Percentiles rank a stretch among this genome's conserved stretches.
These are phyloP conservation scores for western clawed frog (Xenopus tropicalis) DNA, from an alignment of 2,113 vertebrate species.

Conservation along the genomic window DNA sequence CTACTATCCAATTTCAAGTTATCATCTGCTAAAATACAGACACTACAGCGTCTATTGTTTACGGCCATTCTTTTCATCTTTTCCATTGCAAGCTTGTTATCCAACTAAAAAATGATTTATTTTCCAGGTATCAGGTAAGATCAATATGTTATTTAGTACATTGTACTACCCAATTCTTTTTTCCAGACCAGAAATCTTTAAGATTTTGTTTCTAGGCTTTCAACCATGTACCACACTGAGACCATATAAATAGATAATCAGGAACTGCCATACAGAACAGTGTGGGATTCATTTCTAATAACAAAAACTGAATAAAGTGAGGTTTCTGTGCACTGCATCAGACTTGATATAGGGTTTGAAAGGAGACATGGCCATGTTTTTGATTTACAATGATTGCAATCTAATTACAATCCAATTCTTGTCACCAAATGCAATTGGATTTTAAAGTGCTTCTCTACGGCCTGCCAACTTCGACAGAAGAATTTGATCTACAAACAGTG, in stretches of 20 bases:
- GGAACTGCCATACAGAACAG: conserved; percentile 33
- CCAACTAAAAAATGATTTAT: background rate
- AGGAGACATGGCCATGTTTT: conserved; percentile 42
- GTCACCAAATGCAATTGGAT: conserved; percentile 45
- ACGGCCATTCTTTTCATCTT: no score
- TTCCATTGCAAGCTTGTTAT: background rate
- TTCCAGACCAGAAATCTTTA: conserved; percentile 2
- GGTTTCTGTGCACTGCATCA: conserved; percentile 7
- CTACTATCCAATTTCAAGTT: no score
- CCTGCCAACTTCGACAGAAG: conserved; percentile 40
- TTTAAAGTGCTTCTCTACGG: conserved; percentile 42
- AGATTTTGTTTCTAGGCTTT: conserved; percentile 34
- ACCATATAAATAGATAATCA: conserved; percentile 33
- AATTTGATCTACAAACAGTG: conserved; percentile 42
- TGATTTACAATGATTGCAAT: conserved; percentile 45
- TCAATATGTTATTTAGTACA: conserved; percentile 17
- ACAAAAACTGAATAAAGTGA: conserved; percentile 29
- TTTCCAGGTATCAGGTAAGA: background rate
- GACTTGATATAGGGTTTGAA: conserved; percentile 36
- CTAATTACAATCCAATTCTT: conserved; percentile 45
- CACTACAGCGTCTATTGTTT: no score
- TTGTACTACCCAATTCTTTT: background rate
- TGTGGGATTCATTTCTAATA: conserved; percentile 38
- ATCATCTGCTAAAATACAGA: no score
- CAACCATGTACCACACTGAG: conserved; percentile 22